Percentiles rank a stretch among this genome's conserved stretches.
phyloP scores from a whole-genome alignment of 2,797 vertebrate species.

The Gymnothorax javanicus region DNA sequence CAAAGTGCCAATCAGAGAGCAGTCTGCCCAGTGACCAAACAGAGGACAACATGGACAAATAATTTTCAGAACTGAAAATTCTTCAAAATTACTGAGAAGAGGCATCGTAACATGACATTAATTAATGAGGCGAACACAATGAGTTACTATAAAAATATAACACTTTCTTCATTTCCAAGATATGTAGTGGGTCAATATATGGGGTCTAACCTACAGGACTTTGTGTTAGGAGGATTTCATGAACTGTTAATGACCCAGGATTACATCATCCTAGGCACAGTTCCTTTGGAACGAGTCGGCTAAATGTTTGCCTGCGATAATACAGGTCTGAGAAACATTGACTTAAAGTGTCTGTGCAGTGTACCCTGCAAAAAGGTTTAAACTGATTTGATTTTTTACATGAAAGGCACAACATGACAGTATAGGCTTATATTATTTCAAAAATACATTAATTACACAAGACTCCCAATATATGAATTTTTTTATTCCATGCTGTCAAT shows the following conservation, averaged over 20 bases:
- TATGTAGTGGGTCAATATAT: not conserved
- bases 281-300: not conserved
- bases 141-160: not conserved
- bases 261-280: not conserved
- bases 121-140: not conserved
- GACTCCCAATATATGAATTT: not conserved
- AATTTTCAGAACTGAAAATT: not conserved
- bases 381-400: not conserved
- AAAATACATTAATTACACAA: not conserved
- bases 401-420: not conserved
- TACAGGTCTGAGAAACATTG: not conserved
- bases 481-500: not conserved
- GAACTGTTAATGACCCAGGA: not conserved
- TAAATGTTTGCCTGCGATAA: not conserved
- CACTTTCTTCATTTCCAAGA: not conserved
- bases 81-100: not conserved
- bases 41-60: not conserved
- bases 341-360: not conserved
- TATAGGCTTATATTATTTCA: not conserved
- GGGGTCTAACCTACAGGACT: not conserved
- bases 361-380: not conserved
- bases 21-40: not conserved
- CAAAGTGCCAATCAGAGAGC: constrained; percentile 1
- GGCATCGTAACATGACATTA: not conserved
- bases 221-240: not conserved